These are phyloP conservation scores for Indicator maculatus DNA, from an alignment of 2,113 vertebrate species.

Conservation along the genomic window DNA sequence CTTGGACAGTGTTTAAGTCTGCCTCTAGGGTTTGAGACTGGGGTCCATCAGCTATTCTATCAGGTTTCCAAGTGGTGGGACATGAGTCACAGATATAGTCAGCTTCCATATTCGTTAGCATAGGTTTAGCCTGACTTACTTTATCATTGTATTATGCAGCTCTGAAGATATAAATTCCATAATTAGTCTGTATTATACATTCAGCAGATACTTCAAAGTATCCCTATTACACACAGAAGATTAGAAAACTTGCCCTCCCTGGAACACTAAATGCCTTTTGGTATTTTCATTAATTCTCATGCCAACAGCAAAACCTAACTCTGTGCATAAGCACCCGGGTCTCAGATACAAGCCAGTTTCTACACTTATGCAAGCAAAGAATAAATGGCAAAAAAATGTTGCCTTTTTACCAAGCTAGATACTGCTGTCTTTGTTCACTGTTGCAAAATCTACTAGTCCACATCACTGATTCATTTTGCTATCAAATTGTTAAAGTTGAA, in stretches of 20 bases:
- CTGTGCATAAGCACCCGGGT: background rate
- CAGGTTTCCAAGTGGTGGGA: accelerated
- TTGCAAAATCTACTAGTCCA: background rate
- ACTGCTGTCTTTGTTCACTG: background rate
- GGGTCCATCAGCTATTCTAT: background rate
- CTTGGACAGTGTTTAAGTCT: background rate
- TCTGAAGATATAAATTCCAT: background rate
- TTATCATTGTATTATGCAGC: background rate
- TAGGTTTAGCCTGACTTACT: background rate
- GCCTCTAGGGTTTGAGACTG: background rate
- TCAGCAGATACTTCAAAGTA: background rate
- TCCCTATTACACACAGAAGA: background rate
- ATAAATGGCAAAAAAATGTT: background rate
- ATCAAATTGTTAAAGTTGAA: background rate
- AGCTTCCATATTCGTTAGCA: background rate
- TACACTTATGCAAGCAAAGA: background rate
- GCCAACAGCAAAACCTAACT: background rate
- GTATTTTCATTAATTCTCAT: background rate
- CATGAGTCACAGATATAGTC: background rate
- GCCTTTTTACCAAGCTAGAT: background rate
- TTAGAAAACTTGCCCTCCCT: background rate
- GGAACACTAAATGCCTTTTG: background rate
- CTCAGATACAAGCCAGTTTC: background rate
- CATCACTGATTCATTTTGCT: background rate
- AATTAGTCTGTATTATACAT: background rate